Evolutionary conservation across 2,797 vertebrate genomes (phyloP).

Genomic region (Mionectes olivaceus): DNA sequence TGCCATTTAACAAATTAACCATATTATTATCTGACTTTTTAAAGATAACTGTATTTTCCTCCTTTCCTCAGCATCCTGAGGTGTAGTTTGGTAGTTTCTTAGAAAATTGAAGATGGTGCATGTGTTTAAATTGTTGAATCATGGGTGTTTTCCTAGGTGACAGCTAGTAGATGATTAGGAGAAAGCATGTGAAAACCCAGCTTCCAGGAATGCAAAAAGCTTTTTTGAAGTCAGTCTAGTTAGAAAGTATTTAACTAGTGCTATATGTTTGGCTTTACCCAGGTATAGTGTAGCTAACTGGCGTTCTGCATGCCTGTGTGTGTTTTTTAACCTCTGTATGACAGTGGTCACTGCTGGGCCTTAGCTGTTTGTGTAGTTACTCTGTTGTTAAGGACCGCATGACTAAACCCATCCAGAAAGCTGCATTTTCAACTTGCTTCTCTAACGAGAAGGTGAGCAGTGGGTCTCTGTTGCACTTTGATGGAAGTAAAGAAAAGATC

Average conservation of each 20-base stretch:
- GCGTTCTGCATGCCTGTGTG: neutral
- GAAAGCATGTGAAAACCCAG: neutral
- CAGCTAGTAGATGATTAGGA: neutral
- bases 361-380: neutral
- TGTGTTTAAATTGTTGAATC: neutral
- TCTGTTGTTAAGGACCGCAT: neutral
- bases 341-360: neutral
- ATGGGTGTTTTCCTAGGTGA: neutral
- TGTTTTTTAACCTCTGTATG: neutral
- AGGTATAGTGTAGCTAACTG: neutral
- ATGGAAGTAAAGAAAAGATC: neutral
- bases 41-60: neutral
- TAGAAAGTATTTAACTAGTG: neutral
- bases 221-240: neutral
- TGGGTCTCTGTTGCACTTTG: neutral
- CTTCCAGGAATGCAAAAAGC: neutral
- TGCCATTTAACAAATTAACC: conserved; percentile 27
- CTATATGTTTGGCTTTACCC: conserved; percentile 1
- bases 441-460: neutral
- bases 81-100: neutral
- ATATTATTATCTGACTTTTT: neutral
- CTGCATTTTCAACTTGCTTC: neutral
- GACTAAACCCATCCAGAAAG: neutral
- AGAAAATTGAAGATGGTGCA: neutral
- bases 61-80: conserved; percentile 14